Base-by-base conservation (phyloP, 1,140 invertebrate genomes). In the Drosophila kohkoa region DNA sequence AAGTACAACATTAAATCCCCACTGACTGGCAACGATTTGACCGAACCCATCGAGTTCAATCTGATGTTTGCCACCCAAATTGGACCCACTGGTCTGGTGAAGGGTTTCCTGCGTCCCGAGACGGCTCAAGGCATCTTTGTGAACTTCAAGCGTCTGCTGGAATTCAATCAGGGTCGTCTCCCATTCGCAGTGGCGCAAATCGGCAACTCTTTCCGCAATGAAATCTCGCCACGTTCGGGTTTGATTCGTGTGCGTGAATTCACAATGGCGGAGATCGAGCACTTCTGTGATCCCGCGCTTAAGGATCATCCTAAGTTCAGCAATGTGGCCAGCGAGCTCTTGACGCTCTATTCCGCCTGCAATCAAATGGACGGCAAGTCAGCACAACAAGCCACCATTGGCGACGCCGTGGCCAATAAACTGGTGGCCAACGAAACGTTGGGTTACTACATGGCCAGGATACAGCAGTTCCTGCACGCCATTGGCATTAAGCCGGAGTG, bases 41-140 rank as follows among this genome's bases (percentile, higher is more conserved):
- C 96, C 0, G 98, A 99, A 82, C 98, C 99, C 0, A 96, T 99
- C 68, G 98, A 99, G 85, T 99, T 99, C 92, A 99, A 99, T 93
- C 94, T 99, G 2, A 99, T 99, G 99, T 99, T 99, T 93, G 96
- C 95, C 35, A 99, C 98, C 0, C 96, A 97, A 90, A 99, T 99
- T 90, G 99, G 99, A 28, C 99, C 99, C 6, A 97, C 98, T 70
- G 99, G 99, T 2, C 92, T 97, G 25, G 94, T 99, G 0, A 99
- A 99, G 94, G 98, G 98, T 38, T 99, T 96, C 91, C 93, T 99
- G 0, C 95, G 99, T 78, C 99, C 99, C 28, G 99, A 99, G 94
- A 99, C 99, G 20, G 99, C 99, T 2, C 99, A 99, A 93, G 99
- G 99, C 25, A 99, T 99, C 66, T 99, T 99, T 94, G 99, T 99